A percentile compares a stretch with the other conserved stretches of the same genome.
Evolutionary conservation across 2,888 invertebrate genomes (phyloP).

Genomic region (Chrysina gloriosa): DNA sequence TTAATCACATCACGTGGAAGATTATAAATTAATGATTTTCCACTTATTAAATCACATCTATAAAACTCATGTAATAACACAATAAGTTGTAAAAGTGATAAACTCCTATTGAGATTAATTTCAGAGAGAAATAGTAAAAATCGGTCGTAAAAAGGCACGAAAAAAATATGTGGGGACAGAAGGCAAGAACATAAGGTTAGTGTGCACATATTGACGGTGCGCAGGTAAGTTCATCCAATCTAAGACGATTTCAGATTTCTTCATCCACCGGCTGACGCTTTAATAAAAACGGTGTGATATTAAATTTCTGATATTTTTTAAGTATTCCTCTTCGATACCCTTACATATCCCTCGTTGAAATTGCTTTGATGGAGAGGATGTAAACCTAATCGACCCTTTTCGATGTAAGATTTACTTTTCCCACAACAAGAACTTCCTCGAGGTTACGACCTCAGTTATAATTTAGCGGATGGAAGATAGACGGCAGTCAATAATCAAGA

Average conservation of each 20-base stretch:
- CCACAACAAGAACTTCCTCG: too few species aligned
- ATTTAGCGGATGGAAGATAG: too few species aligned
- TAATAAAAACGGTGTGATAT: not conserved
- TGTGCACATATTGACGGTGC: not conserved
- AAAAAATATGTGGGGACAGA: not conserved
- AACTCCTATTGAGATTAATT: not conserved
- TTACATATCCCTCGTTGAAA: not conserved
- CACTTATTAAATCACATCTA: too few species aligned
- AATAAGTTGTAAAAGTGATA: not conserved
- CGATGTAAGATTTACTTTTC: too few species aligned
- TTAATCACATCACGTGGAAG: too few species aligned
- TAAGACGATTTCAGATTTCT: conserved; percentile 24
- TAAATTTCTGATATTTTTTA: conserved; percentile 3
- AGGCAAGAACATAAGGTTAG: conserved; percentile 17
- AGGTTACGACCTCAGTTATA: too few species aligned
- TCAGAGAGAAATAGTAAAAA: not conserved
- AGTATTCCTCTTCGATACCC: not conserved
- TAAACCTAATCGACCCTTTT: too few species aligned
- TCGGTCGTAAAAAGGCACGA: not conserved
- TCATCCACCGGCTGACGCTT: conserved; percentile 24
- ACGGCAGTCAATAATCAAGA: too few species aligned
- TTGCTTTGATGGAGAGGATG: too few species aligned
- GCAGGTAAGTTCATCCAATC: conserved; percentile 29
- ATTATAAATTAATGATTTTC: too few species aligned
- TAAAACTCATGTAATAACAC: too few species aligned